Base-by-base conservation (phyloP, 1,140 invertebrate genomes). In the silkworm (Bombyx mori) region DNA sequence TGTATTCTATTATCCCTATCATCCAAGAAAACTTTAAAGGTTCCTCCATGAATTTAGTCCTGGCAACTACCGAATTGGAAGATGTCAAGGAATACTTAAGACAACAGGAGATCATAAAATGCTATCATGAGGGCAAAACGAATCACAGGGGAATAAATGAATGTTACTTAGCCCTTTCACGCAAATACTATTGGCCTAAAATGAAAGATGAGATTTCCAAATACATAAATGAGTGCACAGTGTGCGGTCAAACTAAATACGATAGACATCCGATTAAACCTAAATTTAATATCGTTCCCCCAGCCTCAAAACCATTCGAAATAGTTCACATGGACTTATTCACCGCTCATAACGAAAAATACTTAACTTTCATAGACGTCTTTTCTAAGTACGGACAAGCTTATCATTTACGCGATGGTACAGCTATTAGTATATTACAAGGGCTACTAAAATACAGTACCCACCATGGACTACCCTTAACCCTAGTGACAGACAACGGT, bases 71-170 rank as follows among this genome's bases (percentile, higher is more conserved):
- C 6, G 62, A 63, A 46, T 9, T 61, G 26, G 56, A 58, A 43
- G 58, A 65, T 51, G 59, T 65, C 3, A 65, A 61, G n/a, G 56
- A 56, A 48, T 61, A 58, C 7, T 8, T 61, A 7, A 12, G 54
- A 9, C 63, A 65, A 12, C 54, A 59, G 9, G 60, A 60, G 44
- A 62, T 65, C 2, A 65, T 65, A 22, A 47, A 46, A 8, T 49
- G 59, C 0, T 65, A 65, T 26, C 63, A 65, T 49, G 63, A 65
- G 10, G 63, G 63, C 44, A 65, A 65, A 56, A 65, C 63, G 0
- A 65, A 65, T 26, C 63, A 65, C 42, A 54, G 63, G 8, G 60
- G 63, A 18, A 65, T 59, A n/a, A 57, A 49, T 9, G 63, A 62
- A 60, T 59, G 54, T 49, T 57, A 54, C 44, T 10, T 59, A 44